Evolutionary conservation across 1,140 invertebrate species (phyloP), one percentile per base, ranked within the genome.

Genomic region (Sminthurinus signatus): DNA sequence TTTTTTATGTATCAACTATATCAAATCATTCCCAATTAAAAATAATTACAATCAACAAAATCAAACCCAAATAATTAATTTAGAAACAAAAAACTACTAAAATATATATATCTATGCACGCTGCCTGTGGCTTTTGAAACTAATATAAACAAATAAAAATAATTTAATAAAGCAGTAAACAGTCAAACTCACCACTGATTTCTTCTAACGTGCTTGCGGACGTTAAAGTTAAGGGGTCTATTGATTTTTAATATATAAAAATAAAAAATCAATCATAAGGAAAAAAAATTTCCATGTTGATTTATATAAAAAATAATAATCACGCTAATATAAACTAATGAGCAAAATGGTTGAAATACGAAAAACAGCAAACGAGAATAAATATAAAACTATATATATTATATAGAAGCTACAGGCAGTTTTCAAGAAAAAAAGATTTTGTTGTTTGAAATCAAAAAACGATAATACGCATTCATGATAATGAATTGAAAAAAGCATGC

Each of bases 161-260:
- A 39, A 39, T 8, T 17, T 8, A 39, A 17, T 10, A 17, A 39
- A 10, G 8, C 44, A n/a, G 44, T 4, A 46, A 52, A 52, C 19
- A 52, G 28, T n/a, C n/a, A 14, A 52, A 52, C 50, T 52, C 50
- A 52, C 50, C 50, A 52, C 50, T 52, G 50, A 52, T 52, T 3
- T 52, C 50, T 52, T 52, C 50, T 27, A 52, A 14, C 12, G 50
- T 52, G 28, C 10, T 52, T 52, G 50, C 50, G 25, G 50, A 19
- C 4, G 50, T 52, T 10, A 52, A 19, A 28, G 50, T 52, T 10
- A 52, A 25, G 50, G 50, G 27, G 50, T 25, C 50, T 52, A 52
- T 28, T 52, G 25, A 28, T 19, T 8, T 52, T 52, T 27, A 28
- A 8, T 52, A 3, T 28, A 8, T 29, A 28, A 52, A 25, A 52